phyloP scores from a whole-genome alignment of 2,113 vertebrate species.

The Corydoras maculifer region DNA sequence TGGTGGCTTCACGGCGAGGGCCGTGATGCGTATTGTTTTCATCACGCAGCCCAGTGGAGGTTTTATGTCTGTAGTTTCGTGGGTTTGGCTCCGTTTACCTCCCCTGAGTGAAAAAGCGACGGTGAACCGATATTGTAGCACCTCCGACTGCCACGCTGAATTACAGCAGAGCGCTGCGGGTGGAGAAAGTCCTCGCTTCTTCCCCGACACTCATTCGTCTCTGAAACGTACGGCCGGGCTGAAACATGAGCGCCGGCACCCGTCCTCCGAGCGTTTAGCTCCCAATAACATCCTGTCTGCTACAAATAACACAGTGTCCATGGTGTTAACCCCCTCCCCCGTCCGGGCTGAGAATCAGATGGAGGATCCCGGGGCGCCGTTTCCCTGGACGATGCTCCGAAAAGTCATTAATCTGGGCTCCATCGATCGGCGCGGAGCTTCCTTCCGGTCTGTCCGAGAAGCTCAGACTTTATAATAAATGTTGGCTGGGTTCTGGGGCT shows the following conservation, averaged over 20 bases:
- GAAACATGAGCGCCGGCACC: slow-evolving; percentile 1
- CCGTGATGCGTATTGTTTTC: slow-evolving; percentile 2
- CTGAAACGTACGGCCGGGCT: slow-evolving; percentile 17
- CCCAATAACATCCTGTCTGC: slow-evolving; percentile 12
- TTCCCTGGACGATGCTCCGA: too few species aligned
- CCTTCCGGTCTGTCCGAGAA: neutral
- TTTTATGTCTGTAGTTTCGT: neutral
- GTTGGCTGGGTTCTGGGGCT: slow-evolving; percentile 90
- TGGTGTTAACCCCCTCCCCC: neutral
- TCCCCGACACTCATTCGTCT: neutral
- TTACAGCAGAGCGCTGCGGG: slow-evolving; percentile 12
- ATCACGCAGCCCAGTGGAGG: neutral
- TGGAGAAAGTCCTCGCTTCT: neutral
- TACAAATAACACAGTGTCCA: slow-evolving; percentile 22
- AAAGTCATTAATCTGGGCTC: too few species aligned
- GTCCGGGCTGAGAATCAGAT: too few species aligned
- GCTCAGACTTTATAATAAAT: slow-evolving; percentile 96
- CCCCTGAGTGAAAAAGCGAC: slow-evolving; percentile 16
- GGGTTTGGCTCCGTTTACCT: slow-evolving; percentile 8
- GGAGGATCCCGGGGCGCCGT: too few species aligned
- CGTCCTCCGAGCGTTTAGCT: neutral
- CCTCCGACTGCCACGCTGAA: slow-evolving; percentile 16
- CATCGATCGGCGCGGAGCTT: too few species aligned
- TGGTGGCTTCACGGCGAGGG: neutral
- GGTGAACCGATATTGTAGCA: slow-evolving; percentile 20